These are phyloP conservation scores for Formicarius rufipectus DNA, from an alignment of 2,113 vertebrate species.

Conservation along the genomic window DNA sequence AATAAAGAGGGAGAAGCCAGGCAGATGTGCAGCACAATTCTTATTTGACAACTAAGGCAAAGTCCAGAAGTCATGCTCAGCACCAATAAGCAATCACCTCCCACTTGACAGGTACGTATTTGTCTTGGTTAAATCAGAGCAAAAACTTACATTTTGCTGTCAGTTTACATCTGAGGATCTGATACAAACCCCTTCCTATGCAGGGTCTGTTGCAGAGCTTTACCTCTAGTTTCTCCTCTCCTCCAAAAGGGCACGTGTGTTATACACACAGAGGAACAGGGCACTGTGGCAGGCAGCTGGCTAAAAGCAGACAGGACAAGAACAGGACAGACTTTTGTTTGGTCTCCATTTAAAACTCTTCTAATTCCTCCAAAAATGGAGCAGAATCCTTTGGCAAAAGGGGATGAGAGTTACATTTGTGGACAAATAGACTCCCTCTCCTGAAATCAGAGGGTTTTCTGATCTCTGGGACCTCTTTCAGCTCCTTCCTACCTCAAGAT, in stretches of 20 bases:
- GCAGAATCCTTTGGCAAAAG: background rate
- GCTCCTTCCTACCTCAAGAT: background rate
- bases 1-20: background rate
- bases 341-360: background rate
- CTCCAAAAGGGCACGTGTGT: background rate
- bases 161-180: background rate
- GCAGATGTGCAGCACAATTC: background rate
- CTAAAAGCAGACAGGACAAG: background rate
- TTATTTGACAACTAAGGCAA: background rate
- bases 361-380: background rate
- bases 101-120: background rate
- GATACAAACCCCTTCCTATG: background rate
- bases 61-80: background rate
- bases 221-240: background rate
- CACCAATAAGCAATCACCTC: background rate
- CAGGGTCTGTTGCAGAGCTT: background rate
- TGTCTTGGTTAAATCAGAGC: background rate
- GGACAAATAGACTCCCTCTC: background rate
- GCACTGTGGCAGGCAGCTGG: background rate
- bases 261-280: background rate
- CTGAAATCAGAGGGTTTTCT: background rate
- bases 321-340: background rate
- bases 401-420: background rate
- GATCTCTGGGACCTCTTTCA: background rate
- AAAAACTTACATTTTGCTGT: background rate